phyloP scores from a whole-genome alignment of 2,797 vertebrate species.

The Glyptemys insculpta region DNA sequence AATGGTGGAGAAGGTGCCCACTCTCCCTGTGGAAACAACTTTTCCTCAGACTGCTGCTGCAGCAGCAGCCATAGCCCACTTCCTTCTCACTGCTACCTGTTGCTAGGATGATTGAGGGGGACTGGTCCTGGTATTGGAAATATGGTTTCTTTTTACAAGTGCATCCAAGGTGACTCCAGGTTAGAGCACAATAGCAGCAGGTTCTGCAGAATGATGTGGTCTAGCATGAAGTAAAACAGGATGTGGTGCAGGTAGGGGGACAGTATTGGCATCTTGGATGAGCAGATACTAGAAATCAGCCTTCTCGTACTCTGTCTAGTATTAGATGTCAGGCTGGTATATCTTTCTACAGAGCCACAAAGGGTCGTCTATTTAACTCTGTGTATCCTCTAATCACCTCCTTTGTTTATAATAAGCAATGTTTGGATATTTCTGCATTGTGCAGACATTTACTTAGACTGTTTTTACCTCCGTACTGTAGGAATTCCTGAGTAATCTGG shows the following conservation, averaged over 20 bases:
- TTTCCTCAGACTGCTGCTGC: neutral
- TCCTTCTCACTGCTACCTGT: rapidly evolving
- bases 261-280: neutral
- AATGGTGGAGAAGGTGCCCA: neutral
- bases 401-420: neutral
- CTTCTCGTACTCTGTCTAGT: neutral
- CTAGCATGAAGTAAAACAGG: neutral
- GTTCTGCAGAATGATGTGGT: rapidly evolving
- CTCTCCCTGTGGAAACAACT: rapidly evolving
- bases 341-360: neutral
- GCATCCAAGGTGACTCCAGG: slow-evolving; percentile 74
- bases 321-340: neutral
- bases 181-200: neutral
- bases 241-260: neutral
- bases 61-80: neutral
- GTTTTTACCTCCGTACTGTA: neutral
- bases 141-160: slow-evolving; percentile 77
- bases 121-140: slow-evolving; percentile 16
- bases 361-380: neutral
- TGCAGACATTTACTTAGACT: neutral
- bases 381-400: neutral
- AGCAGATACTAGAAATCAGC: neutral
- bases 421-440: neutral
- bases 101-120: slow-evolving; percentile 56
- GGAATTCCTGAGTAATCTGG: neutral